Percentiles rank a stretch among this genome's conserved stretches.
Evolutionary conservation across 2,888 invertebrate genomes (phyloP).

Genomic region (Dicycla oo): DNA sequence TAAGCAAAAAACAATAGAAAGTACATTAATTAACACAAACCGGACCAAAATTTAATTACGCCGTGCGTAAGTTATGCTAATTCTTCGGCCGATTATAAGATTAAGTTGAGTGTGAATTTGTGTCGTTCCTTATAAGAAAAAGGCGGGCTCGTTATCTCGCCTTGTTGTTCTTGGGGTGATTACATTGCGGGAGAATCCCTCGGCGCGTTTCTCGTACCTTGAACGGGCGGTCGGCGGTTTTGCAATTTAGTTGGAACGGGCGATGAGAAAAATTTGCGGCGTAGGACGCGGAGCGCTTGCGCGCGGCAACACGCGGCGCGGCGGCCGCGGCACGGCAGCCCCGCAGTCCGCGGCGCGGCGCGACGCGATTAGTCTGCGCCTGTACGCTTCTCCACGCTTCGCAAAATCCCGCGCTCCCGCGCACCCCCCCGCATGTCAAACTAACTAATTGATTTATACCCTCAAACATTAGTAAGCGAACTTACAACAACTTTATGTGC

Average conservation of each 20-base stretch:
- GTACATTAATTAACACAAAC: slow-evolving; percentile 64
- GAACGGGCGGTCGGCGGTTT: slow-evolving; percentile 83
- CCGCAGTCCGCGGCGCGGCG: slow-evolving; percentile 73
- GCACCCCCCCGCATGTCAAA: slow-evolving; percentile 78
- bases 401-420: slow-evolving; percentile 61
- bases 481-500: slow-evolving; percentile 73
- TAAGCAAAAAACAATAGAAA: slow-evolving; percentile 69
- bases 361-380: slow-evolving; percentile 65
- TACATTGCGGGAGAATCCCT: slow-evolving; percentile 82
- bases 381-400: slow-evolving; percentile 63
- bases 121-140: slow-evolving; percentile 73
- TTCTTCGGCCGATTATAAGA: slow-evolving; percentile 78
- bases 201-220: slow-evolving; percentile 79
- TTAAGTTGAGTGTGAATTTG: slow-evolving; percentile 81
- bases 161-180: slow-evolving; percentile 84
- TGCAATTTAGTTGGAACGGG: slow-evolving; percentile 85
- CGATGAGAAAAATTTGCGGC: slow-evolving; percentile 86
- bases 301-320: slow-evolving; percentile 72
- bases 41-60: slow-evolving; percentile 70
- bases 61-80: slow-evolving; percentile 75
- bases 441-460: slow-evolving; percentile 85
- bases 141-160: slow-evolving; percentile 80
- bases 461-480: slow-evolving; percentile 74
- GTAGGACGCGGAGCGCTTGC: slow-evolving; percentile 73
- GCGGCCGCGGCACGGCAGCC: slow-evolving; percentile 65